These are phyloP conservation scores for Stramonita haemastoma DNA, from an alignment of 2,888 invertebrate genomes.

Conservation along the genomic window DNA sequence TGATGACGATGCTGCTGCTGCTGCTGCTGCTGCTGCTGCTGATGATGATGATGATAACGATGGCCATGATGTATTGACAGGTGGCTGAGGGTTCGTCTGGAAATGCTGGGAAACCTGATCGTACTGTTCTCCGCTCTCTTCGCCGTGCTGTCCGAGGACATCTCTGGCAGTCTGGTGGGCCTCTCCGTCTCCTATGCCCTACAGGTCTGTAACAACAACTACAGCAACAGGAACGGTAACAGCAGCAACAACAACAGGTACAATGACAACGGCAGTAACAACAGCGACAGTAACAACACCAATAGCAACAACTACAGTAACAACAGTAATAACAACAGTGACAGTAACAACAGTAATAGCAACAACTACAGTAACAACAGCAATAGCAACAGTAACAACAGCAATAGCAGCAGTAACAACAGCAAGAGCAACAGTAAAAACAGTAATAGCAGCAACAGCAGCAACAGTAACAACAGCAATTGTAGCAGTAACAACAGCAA, in stretches of 20 bases:
- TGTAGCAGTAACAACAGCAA: no score
- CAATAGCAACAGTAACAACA: no score
- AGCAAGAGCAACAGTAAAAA: no score
- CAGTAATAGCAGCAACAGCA: no score
- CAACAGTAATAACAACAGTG: no score
- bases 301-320: no score
- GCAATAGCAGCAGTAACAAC: no score
- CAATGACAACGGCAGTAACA: not conserved
- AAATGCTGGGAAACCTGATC: conserved; percentile 72
- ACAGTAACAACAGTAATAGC: no score
- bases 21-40: not conserved
- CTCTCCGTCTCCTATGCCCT: conserved; percentile 75
- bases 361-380: no score
- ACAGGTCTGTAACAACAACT: conserved; percentile 54
- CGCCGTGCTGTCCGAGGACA: conserved; percentile 67
- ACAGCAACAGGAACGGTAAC: not conserved
- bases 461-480: no score
- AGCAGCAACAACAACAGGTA: not conserved
- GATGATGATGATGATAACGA: not conserved
- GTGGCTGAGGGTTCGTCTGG: conserved; percentile 75
- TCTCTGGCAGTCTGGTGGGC: conserved; percentile 72
- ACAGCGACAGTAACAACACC: no score
- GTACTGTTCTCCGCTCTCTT: conserved; percentile 75
- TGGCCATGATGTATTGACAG: conserved; percentile 53
- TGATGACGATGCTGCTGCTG: conserved; percentile 53